phyloP scores from a whole-genome alignment of 2,888 invertebrate species.

The Pyrrhia umbra region DNA sequence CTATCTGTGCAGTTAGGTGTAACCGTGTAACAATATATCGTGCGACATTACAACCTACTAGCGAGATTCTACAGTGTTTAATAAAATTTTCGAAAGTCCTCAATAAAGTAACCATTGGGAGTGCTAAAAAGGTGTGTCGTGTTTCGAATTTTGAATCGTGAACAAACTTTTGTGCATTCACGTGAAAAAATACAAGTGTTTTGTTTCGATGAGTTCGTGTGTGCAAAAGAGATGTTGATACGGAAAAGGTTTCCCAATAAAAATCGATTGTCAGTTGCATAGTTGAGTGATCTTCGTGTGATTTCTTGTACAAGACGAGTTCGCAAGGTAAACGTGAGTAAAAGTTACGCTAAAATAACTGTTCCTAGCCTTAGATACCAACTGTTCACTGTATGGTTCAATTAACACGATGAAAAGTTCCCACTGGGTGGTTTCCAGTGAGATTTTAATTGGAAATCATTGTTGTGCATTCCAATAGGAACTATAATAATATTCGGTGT shows the following conservation, averaged over 20 bases:
- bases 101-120: conserved; percentile 41
- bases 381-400: conserved; percentile 64
- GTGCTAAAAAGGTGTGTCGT: conserved; percentile 78
- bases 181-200: conserved; percentile 77
- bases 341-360: conserved; percentile 80
- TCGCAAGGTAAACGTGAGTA: conserved; percentile 83
- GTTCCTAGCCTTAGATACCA: conserved; percentile 68
- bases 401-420: conserved; percentile 63
- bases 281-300: conserved; percentile 80
- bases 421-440: conserved; percentile 57
- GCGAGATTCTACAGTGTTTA: conserved; percentile 16
- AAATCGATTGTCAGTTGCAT: conserved; percentile 74
- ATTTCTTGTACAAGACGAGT: conserved; percentile 69
- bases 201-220: conserved; percentile 65
- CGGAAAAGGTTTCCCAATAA: conserved; percentile 55
- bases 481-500: conserved; percentile 53
- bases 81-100: conserved; percentile 39
- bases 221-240: conserved; percentile 69
- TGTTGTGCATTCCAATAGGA: conserved; percentile 66
- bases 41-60: conserved; percentile 9
- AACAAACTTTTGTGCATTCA: conserved; percentile 81
- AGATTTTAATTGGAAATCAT: conserved; percentile 68
- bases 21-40: conserved; percentile 37
- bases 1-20: conserved; percentile 49
- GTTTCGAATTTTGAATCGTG: conserved; percentile 81